Conservation (phyloP, 2,888 invertebrate genomes). For the Taenaris catops region DNA sequence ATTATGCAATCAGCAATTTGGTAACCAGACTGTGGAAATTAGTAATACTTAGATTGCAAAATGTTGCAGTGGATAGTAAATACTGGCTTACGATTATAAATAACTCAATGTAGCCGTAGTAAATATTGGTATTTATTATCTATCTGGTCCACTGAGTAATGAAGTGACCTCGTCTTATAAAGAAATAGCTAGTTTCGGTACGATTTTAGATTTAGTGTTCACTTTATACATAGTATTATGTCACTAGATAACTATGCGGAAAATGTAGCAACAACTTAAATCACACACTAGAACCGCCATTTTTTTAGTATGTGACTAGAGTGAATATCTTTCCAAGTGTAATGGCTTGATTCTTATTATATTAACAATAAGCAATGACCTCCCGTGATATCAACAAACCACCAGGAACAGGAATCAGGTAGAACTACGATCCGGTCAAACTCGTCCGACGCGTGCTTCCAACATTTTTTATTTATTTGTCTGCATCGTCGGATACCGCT, state of each 20-base stretch:
- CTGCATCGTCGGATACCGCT: slow-evolving; percentile 77
- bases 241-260: slow-evolving; percentile 5
- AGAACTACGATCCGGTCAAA: slow-evolving; percentile 79
- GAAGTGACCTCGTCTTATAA: slow-evolving; percentile 17
- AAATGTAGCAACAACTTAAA: slow-evolving; percentile 7
- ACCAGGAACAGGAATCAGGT: slow-evolving; percentile 79
- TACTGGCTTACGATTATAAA: slow-evolving; percentile 15
- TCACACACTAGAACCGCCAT: not conserved
- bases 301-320: too few relatives aligned
- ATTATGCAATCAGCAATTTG: slow-evolving; percentile 25
- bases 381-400: slow-evolving; percentile 51
- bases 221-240: slow-evolving; percentile 7
- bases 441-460: slow-evolving; percentile 78
- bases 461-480: slow-evolving; percentile 80
- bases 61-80: slow-evolving; percentile 12
- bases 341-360: slow-evolving; percentile 7
- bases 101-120: slow-evolving; percentile 15
- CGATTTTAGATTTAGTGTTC: slow-evolving; percentile 6
- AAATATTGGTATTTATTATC: slow-evolving; percentile 19
- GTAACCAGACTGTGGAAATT: slow-evolving; percentile 12
- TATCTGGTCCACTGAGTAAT: slow-evolving; percentile 15
- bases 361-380: slow-evolving; percentile 46
- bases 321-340: too few relatives aligned
- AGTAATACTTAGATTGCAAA: slow-evolving; percentile 8
- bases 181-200: slow-evolving; percentile 15